Evolutionary conservation across 2,113 vertebrate species (phyloP).

Genomic region (Monopterus albus): DNA sequence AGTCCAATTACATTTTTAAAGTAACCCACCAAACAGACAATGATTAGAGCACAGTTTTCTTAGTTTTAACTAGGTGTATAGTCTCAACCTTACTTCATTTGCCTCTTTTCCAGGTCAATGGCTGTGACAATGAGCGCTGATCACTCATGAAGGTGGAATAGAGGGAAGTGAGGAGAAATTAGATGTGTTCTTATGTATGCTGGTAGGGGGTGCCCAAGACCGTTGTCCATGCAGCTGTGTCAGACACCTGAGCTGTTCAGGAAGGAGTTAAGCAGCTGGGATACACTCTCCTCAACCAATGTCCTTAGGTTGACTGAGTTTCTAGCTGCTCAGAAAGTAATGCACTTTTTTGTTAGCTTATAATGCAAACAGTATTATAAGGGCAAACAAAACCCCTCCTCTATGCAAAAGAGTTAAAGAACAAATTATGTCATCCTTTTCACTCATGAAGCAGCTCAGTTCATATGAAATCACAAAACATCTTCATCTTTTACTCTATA

Average conservation of each 20-base stretch:
- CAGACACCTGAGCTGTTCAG: background rate
- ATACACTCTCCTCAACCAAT: background rate
- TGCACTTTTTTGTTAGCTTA: background rate
- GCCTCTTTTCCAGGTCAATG: conserved; percentile 27
- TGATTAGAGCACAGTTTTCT: background rate
- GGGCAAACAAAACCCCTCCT: background rate
- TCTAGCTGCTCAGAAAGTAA: background rate
- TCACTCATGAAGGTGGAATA: conserved; percentile 4
- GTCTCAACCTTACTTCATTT: conserved; percentile 18
- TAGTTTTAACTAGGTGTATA: conserved; percentile 10
- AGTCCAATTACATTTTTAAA: background rate
- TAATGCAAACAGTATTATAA: background rate
- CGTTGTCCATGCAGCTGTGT: conserved; percentile 19
- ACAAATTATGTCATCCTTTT: background rate
- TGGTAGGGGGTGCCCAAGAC: conserved; percentile 68
- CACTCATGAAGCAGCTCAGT: background rate
- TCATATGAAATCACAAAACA: background rate
- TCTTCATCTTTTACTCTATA: background rate
- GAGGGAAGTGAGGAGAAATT: background rate
- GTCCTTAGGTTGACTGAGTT: background rate
- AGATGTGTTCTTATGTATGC: background rate
- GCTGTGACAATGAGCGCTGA: conserved; percentile 12
- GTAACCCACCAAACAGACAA: background rate
- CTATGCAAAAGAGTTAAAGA: background rate
- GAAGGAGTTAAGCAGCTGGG: background rate